phyloP scores from a whole-genome alignment of 2,888 invertebrate species.

The Eurois occulta region DNA sequence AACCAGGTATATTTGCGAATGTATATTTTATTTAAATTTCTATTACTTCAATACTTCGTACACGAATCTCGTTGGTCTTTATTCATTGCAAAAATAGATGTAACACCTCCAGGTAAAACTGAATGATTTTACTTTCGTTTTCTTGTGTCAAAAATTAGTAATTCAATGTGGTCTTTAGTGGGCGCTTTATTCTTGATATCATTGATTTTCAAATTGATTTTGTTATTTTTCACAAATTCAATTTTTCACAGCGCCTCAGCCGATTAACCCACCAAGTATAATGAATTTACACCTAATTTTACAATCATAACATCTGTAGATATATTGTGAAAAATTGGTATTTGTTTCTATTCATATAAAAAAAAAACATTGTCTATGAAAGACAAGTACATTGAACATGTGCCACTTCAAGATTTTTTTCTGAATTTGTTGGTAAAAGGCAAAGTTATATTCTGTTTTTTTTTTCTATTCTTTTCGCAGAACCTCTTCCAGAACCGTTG shows the following conservation, averaged over 20 bases:
- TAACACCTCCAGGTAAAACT: conserved; percentile 1
- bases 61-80: neutral
- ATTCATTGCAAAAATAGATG: neutral
- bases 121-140: neutral
- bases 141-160: neutral
- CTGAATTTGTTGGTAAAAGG: neutral
- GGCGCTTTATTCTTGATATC: neutral
- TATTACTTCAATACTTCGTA: neutral
- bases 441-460: neutral
- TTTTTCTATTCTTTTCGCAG: conserved; percentile 12
- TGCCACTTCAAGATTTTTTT: neutral
- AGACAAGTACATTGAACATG: neutral
- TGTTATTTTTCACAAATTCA: neutral
- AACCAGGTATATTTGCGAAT: conserved; percentile 33
- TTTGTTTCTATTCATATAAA: neutral
- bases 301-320: neutral
- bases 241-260: conserved; percentile 2
- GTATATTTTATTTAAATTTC: neutral
- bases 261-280: neutral
- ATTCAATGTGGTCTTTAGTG: neutral
- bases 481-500: conserved; percentile 18
- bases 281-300: neutral
- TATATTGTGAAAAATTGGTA: neutral
- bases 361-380: neutral
- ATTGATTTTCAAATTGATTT: neutral